phyloP scores from a whole-genome alignment of 2,797 vertebrate genomes.

The Bradypodion pumilum region DNA sequence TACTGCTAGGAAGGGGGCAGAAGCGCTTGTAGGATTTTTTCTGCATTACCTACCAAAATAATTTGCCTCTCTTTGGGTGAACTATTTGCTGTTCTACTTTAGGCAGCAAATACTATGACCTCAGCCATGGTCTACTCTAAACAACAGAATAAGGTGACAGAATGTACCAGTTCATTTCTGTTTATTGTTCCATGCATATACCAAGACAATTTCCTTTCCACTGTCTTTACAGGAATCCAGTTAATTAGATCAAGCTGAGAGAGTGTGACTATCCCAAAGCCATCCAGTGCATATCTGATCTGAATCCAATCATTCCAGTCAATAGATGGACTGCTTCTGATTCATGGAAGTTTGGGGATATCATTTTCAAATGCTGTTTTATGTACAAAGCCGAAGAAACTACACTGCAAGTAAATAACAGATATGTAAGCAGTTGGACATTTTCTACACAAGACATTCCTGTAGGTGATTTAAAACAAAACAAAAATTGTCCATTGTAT shows the following conservation, averaged over 20 bases:
- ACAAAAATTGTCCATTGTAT: not conserved
- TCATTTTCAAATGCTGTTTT: not conserved
- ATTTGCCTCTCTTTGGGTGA: not conserved
- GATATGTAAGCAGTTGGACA: not conserved
- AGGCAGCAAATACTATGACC: not conserved
- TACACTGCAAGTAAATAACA: not conserved
- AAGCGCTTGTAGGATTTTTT: not conserved
- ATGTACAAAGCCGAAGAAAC: not conserved
- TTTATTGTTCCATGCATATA: not conserved
- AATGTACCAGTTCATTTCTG: not conserved
- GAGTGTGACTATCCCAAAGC: not conserved
- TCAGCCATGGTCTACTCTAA: not conserved
- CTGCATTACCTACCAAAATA: not conserved
- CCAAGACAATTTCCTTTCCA: not conserved
- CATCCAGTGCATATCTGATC: not conserved
- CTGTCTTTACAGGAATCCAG: too few species aligned
- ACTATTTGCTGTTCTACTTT: not conserved
- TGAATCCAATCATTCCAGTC: too few species aligned
- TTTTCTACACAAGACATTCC: not conserved
- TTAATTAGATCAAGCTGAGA: not conserved
- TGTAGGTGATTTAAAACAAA: not conserved
- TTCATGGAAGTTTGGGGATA: not conserved
- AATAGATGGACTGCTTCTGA: too few species aligned
- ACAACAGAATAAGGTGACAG: not conserved
- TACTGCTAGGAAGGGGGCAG: not conserved